Evolutionary conservation across 2,113 vertebrate genomes (phyloP), one percentile per base, ranked within the genome.

Genomic region (Platichthys flesus): DNA sequence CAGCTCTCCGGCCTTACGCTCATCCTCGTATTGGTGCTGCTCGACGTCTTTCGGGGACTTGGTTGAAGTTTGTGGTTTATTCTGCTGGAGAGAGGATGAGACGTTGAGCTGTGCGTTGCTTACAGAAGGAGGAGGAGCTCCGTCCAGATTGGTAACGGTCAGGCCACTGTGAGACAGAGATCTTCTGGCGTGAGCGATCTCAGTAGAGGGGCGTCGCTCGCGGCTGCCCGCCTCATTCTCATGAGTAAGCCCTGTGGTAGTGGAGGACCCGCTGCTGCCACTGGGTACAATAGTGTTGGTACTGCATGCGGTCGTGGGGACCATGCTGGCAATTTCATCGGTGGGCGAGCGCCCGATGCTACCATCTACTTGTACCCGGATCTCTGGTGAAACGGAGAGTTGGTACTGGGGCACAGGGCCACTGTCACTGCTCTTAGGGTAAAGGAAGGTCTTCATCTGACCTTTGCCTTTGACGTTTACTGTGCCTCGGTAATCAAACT

Each of bases 381-480:
- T 99, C 91, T 99, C 98, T 0, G 97, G 97, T 28, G 98, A 98
- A 71, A 99, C 97, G 0, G 96, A 98, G 69, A 98, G 94, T 88
- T 97, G 97, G 91, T 98, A 97, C 80, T 98, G 97, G 0, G 97
- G 97, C 83, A 98, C 96, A 0, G 95, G 90, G 6, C 97, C 96
- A 0, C 93, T 96, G 93, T 98, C 97, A 59, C 85, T 93, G 92
- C 97, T 96, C 85, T 95, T 96, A 13, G 97, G 98, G 90, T 96
- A 99, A 5, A 99, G 95, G 91, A 97, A 99, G 83, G 98, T 99
- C 95, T 99, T 98, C 98, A 99, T 99, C 90, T 99, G 97, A 40
- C 98, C 98, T 65, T 99, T 99, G 1, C 98, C 98, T 88, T 99
- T 99, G 63, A 99, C 98, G 0, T 99, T 98, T 78, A 99, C 98